phyloP scores from a whole-genome alignment of 2,888 invertebrate species.

The Eupithecia vulgata region DNA sequence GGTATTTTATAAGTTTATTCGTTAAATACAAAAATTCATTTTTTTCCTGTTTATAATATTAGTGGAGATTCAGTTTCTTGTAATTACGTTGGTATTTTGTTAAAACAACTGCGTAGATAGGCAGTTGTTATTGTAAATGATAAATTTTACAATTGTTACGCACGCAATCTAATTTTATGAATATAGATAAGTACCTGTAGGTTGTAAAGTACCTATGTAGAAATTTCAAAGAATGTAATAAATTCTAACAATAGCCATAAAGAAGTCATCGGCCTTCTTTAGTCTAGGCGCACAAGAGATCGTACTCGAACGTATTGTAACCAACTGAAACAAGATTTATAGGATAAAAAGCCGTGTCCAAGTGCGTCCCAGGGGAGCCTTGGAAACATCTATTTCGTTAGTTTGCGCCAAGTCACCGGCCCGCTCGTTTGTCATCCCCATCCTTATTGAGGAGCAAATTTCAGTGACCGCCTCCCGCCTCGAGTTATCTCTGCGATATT shows the following conservation, averaged over 20 bases:
- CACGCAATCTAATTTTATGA: too few species aligned
- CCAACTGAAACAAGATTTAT: constrained; percentile 51
- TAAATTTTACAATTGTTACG: too few species aligned
- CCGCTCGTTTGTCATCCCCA: constrained; percentile 69
- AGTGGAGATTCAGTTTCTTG: too few species aligned
- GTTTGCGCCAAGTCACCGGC: constrained; percentile 67
- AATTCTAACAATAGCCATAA: neutral
- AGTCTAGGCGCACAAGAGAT: constrained; percentile 1
- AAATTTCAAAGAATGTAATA: neutral
- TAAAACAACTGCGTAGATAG: too few species aligned
- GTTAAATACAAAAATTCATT: too few species aligned
- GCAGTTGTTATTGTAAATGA: too few species aligned
- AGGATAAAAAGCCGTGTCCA: constrained; percentile 53
- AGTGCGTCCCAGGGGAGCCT: constrained; percentile 50
- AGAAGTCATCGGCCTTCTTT: constrained; percentile 17
- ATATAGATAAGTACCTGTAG: too few species aligned
- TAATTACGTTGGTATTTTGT: too few species aligned
- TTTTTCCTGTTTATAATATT: too few species aligned
- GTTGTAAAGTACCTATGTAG: neutral
- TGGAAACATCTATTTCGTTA: constrained; percentile 62
- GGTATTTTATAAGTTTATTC: too few species aligned
- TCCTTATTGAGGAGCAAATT: constrained; percentile 68
- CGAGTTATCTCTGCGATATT: constrained; percentile 66
- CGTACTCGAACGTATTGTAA: constrained; percentile 17
- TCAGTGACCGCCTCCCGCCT: constrained; percentile 61